A percentile compares a stretch with the other conserved stretches of the same genome.
Conservation (phyloP, 2,113 vertebrate genomes). For the Bubo blakistoni region DNA sequence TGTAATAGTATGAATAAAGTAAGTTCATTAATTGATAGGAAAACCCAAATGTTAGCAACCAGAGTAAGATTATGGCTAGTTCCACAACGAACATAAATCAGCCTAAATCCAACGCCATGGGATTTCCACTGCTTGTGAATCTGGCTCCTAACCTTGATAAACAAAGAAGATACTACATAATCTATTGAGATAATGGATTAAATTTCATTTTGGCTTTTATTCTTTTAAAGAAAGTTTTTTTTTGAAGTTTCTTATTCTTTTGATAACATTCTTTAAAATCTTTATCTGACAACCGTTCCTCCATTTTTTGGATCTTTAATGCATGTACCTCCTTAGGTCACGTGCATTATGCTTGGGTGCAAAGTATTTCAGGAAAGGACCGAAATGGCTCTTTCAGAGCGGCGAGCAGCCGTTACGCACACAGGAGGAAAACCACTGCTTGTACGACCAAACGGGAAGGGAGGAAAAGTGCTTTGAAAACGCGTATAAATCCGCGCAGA, state of each 20-base stretch:
- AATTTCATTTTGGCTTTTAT: neutral
- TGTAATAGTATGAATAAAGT: neutral
- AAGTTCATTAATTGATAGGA: neutral
- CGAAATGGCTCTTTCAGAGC: fast-evolving
- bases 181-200: neutral
- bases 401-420: fast-evolving
- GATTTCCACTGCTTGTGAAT: neutral
- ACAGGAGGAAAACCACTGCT: fast-evolving
- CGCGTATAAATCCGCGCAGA: neutral
- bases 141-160: neutral
- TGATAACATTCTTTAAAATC: neutral
- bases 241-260: neutral
- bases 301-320: neutral
- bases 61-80: neutral
- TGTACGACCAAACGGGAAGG: fast-evolving
- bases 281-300: neutral
- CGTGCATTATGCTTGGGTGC: neutral
- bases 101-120: neutral
- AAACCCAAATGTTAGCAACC: neutral
- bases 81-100: neutral
- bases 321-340: neutral
- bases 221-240: neutral
- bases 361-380: neutral
- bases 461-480: fast-evolving
- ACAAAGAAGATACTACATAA: neutral